Percentiles rank a stretch among this genome's conserved stretches.
These are phyloP conservation scores for Ciconia boyciana DNA, from an alignment of 2,113 vertebrate species.

Conservation along the genomic window DNA sequence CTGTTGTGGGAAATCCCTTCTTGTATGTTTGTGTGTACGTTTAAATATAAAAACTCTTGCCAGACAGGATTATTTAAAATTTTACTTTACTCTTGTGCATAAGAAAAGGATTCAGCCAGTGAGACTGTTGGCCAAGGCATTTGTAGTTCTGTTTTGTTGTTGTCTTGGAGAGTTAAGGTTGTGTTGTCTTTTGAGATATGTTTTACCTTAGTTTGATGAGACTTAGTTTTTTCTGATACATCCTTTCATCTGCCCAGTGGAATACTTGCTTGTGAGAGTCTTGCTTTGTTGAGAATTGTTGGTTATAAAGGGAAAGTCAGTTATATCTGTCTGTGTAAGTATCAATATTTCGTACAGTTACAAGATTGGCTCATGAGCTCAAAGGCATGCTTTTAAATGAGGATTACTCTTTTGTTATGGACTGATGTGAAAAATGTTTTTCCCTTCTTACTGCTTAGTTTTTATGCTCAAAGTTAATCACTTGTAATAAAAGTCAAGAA, in stretches of 20 bases:
- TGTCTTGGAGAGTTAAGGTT: conserved; percentile 22
- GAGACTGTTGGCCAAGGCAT: background rate
- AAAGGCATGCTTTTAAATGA: background rate
- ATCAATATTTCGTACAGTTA: background rate
- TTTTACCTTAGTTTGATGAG: background rate
- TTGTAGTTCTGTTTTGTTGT: background rate
- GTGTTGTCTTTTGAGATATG: background rate
- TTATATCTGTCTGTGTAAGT: background rate
- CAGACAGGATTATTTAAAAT: background rate
- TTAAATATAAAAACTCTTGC: background rate
- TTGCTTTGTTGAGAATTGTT: background rate
- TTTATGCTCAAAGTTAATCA: background rate
- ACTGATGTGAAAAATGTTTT: background rate
- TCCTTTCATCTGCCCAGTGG: background rate
- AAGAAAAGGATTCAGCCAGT: background rate
- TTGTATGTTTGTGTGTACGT: background rate
- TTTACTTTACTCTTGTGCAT: conserved; percentile 50
- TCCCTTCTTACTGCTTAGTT: background rate
- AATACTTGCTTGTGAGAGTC: background rate
- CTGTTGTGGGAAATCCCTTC: background rate
- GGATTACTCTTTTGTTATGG: background rate
- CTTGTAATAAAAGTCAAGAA: background rate
- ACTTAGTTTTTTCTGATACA: background rate
- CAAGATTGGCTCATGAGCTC: background rate
- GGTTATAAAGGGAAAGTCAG: background rate